A percentile compares a stretch with the other conserved stretches of the same genome.
Evolutionary conservation across 2,797 vertebrate genomes (phyloP).

Genomic region (Tragelaphus oryx): DNA sequence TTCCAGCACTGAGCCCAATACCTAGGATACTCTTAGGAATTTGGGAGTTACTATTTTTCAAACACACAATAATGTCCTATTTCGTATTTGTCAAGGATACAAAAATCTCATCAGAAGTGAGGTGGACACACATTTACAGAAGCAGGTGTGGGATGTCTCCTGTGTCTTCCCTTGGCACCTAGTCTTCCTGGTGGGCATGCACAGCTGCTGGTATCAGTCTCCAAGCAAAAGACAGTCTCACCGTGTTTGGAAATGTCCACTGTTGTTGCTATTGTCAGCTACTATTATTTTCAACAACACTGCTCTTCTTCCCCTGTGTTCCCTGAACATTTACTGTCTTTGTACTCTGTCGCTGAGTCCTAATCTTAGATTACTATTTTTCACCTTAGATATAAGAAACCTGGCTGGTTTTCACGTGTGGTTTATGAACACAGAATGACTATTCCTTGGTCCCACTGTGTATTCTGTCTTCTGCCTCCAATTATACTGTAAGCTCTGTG

Average conservation of each 20-base stretch:
- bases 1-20: too few species aligned
- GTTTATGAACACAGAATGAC: constrained; percentile 31
- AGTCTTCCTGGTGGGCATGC: neutral
- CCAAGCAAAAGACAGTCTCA: neutral
- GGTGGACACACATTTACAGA: neutral
- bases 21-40: too few species aligned
- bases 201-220: neutral
- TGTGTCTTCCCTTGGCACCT: neutral
- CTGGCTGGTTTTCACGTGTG: constrained; percentile 26
- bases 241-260: neutral
- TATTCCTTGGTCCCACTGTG: neutral
- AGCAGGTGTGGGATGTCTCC: neutral
- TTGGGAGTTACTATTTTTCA: too few species aligned
- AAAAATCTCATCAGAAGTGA: neutral
- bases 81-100: neutral
- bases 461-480: neutral
- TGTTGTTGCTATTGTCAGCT: neutral
- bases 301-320: neutral
- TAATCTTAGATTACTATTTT: constrained; percentile 5
- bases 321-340: neutral
- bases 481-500: neutral
- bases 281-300: neutral
- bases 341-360: neutral
- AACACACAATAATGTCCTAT: neutral
- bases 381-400: constrained; percentile 31